Conservation (phyloP, 2,888 invertebrate species). For the Spodoptera picta region DNA sequence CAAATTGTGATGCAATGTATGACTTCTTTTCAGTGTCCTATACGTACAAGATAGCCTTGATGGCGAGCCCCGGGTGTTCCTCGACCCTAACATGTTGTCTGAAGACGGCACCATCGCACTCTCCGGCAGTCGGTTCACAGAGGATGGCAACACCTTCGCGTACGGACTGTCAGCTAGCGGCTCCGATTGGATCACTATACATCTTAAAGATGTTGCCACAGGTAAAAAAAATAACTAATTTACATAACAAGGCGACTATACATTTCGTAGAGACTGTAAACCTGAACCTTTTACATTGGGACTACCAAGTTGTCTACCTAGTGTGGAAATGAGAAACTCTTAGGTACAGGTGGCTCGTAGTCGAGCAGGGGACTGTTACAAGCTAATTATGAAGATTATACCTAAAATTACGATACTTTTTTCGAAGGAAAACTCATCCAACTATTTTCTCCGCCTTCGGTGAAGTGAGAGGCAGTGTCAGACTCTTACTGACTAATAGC, state of each 20-base stretch:
- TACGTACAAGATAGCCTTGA: conserved; percentile 95
- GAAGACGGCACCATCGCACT: conserved; percentile 97
- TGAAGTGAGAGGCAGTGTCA: too few species aligned
- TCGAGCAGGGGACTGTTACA: too few species aligned
- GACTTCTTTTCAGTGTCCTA: conserved; percentile 91
- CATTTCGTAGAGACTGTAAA: not conserved
- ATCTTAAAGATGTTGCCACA: conserved; percentile 92
- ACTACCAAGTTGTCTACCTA: too few species aligned
- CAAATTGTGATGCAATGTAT: too few species aligned
- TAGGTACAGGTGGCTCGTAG: too few species aligned
- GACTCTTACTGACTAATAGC: too few species aligned
- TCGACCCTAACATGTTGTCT: conserved; percentile 98
- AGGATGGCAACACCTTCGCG: conserved; percentile 96
- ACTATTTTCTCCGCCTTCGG: too few species aligned
- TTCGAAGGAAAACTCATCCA: too few species aligned
- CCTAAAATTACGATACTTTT: too few species aligned
- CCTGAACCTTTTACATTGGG: not conserved
- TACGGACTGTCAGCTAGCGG: conserved; percentile 97
- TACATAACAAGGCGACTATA: too few species aligned
- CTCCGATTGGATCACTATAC: conserved; percentile 98
- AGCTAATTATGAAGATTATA: too few species aligned
- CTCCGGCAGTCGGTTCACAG: conserved; percentile 93
- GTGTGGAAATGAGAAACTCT: too few species aligned
- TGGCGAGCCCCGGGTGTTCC: conserved; percentile 94
- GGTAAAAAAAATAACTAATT: conserved; percentile 75